Conservation (phyloP, 2,888 invertebrate species). For the Archips xylosteana region DNA sequence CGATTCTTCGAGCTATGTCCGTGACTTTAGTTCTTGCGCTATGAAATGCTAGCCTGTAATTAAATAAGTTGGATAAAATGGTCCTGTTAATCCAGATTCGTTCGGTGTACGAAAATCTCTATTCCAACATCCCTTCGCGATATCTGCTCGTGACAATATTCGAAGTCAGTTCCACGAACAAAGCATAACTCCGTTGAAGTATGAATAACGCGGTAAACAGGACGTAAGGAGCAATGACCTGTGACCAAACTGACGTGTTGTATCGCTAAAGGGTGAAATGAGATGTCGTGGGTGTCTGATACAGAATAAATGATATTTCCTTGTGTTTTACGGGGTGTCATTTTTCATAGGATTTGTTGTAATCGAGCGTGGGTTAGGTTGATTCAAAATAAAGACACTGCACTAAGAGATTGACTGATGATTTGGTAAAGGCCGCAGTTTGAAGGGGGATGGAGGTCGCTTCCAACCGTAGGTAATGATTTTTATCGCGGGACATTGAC, state of each 20-base stretch:
- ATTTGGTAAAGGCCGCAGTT: too few species aligned
- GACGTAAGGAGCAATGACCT: constrained; percentile 19
- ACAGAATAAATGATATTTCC: constrained; percentile 13
- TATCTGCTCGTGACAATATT: not conserved
- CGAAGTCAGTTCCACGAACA: not conserved
- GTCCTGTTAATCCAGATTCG: too few species aligned
- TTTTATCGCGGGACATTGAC: too few species aligned
- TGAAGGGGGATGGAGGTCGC: too few species aligned
- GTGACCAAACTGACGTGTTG: constrained; percentile 16
- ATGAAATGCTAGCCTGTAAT: too few species aligned
- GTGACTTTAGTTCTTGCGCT: too few species aligned
- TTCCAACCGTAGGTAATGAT: too few species aligned
- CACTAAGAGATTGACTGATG: too few species aligned
- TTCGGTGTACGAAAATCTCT: too few species aligned
- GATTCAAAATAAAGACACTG: too few species aligned
- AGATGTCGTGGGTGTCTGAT: constrained; percentile 21
- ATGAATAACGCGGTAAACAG: constrained; percentile 8
- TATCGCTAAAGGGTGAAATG: constrained; percentile 23
- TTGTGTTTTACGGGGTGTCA: not conserved
- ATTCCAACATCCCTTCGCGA: not conserved
- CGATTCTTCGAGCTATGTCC: too few species aligned
- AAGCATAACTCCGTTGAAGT: constrained; percentile 7
- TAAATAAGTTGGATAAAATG: too few species aligned
- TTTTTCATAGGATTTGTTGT: not conserved
- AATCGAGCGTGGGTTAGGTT: not conserved